Conservation (phyloP, 2,113 vertebrate genomes). For the Macroglossus sobrinus region DNA sequence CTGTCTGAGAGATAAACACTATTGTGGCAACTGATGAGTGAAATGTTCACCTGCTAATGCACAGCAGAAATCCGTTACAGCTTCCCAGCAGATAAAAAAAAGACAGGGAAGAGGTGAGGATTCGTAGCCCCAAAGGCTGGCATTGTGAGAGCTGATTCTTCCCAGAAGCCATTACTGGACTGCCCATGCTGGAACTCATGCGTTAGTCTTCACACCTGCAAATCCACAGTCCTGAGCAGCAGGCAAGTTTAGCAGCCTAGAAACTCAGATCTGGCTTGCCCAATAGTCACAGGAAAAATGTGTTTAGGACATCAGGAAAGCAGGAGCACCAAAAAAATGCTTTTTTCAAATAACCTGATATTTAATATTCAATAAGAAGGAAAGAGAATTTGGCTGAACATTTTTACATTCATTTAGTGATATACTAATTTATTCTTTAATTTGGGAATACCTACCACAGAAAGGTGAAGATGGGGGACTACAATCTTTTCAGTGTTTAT, state of each 20-base stretch:
- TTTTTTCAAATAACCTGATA: not conserved
- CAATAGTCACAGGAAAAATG: not conserved
- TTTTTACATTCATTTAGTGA: slow-evolving; percentile 5
- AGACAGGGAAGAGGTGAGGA: not conserved
- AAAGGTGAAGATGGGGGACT: not conserved
- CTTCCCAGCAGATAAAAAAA: not conserved
- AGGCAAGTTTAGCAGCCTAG: not conserved
- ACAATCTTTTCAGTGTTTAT: not conserved
- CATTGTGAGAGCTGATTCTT: not conserved
- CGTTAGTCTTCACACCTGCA: not conserved
- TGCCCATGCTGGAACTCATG: not conserved
- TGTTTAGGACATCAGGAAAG: not conserved
- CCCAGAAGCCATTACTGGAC: not conserved
- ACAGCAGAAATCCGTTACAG: not conserved
- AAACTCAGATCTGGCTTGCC: not conserved
- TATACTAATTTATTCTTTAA: not conserved
- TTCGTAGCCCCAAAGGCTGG: not conserved
- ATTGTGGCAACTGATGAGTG: slow-evolving; percentile 63
- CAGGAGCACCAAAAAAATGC: not conserved
- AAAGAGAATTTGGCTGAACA: not conserved
- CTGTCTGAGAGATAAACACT: slow-evolving; percentile 51
- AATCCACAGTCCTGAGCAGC: not conserved
- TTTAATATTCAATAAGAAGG: slow-evolving; percentile 19
- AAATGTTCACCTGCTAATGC: slow-evolving; percentile 59
- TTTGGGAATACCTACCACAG: not conserved